Evolutionary conservation across 1,140 invertebrate genomes (phyloP), one percentile per base, ranked within the genome.

Genomic region (Microplitis mediator): DNA sequence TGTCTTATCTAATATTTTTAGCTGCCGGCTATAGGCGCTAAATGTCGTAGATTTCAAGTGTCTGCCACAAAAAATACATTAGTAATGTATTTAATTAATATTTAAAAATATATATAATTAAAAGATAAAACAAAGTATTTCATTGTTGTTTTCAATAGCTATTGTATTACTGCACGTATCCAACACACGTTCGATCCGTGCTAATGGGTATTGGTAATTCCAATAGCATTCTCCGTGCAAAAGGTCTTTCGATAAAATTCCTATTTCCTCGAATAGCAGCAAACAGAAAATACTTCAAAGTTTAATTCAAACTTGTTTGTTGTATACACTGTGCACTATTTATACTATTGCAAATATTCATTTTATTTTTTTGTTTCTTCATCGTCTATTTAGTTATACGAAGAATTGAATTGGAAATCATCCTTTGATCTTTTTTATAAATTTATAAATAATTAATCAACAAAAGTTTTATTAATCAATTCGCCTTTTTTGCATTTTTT

Each of bases 121-220:
- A 35, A n/a, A 61, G 11, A 35, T 32, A 61, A n/a, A 32, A 9
- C 52, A 56, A 68, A 56, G 51, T 68, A 54, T 6, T 54, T 14
- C 32, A 45, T 45, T 45, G 39, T 11, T 45, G 39, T 45, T 45
- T 45, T 45, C 39, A 45, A 45, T 45, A 45, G 39, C 39, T 11
- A 45, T 45, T 45, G 39, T 45, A 45, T 45, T 45, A 45, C 39
- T 5, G 39, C 23, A 23, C n/a, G 31, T 39, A 69, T 39, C 35
- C n/a, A 36, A 54, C 23, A 31, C 36, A 31, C 14, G 36, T 52
- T 11, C 36, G 54, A 52, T 39, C 23, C 13, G 14, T 34, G 36
- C 71, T 72, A 72, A 72, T 72, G 71, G 71, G 35, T 72, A 72
- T 72, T 67, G 54, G 71, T 67, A 67, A 72, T 72, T 67, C 64